Evolutionary conservation across 2,113 vertebrate species (phyloP).

Genomic region (Passerina amoena): DNA sequence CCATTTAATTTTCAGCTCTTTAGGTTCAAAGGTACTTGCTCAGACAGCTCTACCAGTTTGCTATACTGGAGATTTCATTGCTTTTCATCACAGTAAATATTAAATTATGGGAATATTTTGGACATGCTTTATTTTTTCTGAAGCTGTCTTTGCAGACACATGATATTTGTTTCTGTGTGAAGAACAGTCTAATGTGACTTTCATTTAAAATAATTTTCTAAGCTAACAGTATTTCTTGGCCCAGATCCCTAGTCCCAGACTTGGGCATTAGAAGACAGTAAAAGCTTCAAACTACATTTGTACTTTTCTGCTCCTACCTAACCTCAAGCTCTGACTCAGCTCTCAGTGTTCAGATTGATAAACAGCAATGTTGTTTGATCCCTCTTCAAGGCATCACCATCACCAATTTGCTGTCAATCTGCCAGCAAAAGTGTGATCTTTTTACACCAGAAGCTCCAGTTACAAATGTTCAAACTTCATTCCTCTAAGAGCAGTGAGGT

Average conservation of each 20-base stretch:
- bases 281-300: not conserved
- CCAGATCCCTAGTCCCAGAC: not conserved
- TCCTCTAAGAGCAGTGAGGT: not conserved
- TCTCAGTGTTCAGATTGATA: not conserved
- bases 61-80: not conserved
- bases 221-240: not conserved
- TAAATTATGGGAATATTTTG: not conserved
- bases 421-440: not conserved
- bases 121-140: not conserved
- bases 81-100: not conserved
- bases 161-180: not conserved
- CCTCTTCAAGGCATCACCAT: not conserved
- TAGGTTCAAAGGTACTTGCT: not conserved
- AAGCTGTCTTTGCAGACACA: not conserved
- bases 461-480: not conserved
- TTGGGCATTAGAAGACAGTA: not conserved
- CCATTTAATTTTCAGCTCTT: not conserved
- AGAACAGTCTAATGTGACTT: not conserved
- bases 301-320: not conserved
- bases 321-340: not conserved
- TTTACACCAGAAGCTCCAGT: not conserved
- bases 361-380: not conserved
- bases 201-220: not conserved
- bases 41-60: not conserved
- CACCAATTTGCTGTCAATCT: not conserved